Percentiles rank a stretch among this genome's conserved stretches.
These are phyloP conservation scores for Orthochromis malagaraziensis DNA, from an alignment of 2,113 vertebrate genomes.

Conservation along the genomic window DNA sequence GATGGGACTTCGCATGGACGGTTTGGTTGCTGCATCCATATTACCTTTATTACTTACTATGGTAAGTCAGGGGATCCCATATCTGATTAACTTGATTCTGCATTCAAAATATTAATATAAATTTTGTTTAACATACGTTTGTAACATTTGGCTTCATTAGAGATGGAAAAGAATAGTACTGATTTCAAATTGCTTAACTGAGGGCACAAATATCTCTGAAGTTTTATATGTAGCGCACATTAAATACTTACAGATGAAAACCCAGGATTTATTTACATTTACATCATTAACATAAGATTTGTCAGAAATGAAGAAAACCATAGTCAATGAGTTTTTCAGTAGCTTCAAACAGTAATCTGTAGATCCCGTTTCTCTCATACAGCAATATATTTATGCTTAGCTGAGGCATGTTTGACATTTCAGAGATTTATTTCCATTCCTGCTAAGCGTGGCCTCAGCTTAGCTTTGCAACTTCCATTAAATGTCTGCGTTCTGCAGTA, in stretches of 20 bases:
- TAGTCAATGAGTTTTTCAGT: background rate
- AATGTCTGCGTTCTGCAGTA: background rate
- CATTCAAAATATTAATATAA: background rate
- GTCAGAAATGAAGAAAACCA: background rate
- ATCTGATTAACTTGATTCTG: background rate
- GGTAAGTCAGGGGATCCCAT: background rate
- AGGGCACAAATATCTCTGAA: background rate
- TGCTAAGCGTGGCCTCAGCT: background rate
- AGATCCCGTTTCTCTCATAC: background rate
- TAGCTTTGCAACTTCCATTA: background rate
- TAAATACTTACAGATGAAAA: background rate
- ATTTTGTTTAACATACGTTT: background rate
- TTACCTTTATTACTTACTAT: conserved; percentile 21
- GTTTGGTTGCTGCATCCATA: conserved; percentile 16
- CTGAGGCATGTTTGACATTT: background rate
- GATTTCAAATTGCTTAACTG: background rate
- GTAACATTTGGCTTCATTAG: background rate
- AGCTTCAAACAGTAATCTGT: background rate
- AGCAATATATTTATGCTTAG: background rate
- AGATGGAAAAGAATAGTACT: background rate
- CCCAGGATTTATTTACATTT: background rate
- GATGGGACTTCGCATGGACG: conserved; percentile 31
- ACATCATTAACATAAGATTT: background rate
- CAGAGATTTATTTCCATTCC: background rate
- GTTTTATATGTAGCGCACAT: background rate